Evolutionary conservation across 2,113 vertebrate genomes (phyloP), one percentile per base, ranked within the genome.

Genomic region (Myotis brandtii): DNA sequence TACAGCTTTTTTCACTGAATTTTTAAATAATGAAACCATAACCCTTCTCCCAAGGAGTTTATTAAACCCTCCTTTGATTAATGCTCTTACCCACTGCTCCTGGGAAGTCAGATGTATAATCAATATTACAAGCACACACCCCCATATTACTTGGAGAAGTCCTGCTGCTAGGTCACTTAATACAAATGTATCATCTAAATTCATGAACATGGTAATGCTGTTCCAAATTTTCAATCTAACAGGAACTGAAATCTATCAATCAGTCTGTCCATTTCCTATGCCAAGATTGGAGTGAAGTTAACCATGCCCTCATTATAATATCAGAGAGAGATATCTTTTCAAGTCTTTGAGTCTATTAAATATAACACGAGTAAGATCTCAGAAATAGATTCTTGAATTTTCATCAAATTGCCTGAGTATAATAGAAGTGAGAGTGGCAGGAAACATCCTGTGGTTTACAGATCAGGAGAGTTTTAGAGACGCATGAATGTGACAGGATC

Each of bases 21-120:
- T 97, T 97, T 96, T 95, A 91, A 97, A 92, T 92, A 97, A 94
- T 25, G 20, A 97, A 98, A 94, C 79, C 76, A 84, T 83, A 96
- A 37, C 73, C 67, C 34, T 95, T 91, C 93, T 94, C 92, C 56
- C 4, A 54, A 75, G 59, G 62, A 97, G 83, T 98, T 97, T 97
- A 98, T 98, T 98, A 97, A 97, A 66, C 40, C 85, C 93, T 96
- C 32, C 3, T 97, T 95, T 98, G 85, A 92, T 96, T 97, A 97
- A 97, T 95, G 86, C 9, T 93, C 13, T 79, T 37, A 52, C 48
- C 32, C 69, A 54, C 1, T 9, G 75, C 48, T 48, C 92, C n/a
- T 50, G 69, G 80, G 92, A 98, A 95, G 32, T 91, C 77, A 96
- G 52, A 93, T 56, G 34, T 93, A 54, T 80, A 96, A 73, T 95